These are phyloP conservation scores for Rhorus exstirpatorius DNA, from an alignment of 2,888 invertebrate genomes.

Conservation along the genomic window DNA sequence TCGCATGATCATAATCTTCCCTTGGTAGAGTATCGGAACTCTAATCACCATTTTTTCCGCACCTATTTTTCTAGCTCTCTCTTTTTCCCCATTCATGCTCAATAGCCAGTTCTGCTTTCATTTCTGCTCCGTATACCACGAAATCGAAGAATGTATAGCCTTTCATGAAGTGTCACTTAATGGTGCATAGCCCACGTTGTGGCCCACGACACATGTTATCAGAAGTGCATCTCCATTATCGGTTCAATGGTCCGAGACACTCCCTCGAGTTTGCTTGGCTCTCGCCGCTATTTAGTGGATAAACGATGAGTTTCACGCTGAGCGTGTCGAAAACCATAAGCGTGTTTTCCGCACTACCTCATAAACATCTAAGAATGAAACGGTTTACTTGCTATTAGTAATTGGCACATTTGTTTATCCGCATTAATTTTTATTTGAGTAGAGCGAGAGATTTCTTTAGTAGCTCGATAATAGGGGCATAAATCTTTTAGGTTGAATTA, in stretches of 20 bases:
- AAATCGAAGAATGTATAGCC: conserved; percentile 20
- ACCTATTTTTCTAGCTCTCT: neutral
- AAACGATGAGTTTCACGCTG: conserved; percentile 9
- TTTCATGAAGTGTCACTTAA: conserved; percentile 17
- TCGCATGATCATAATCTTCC: conserved; percentile 12
- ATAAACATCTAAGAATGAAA: no score
- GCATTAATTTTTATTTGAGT: no score
- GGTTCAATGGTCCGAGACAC: conserved; percentile 27
- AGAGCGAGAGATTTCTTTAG: no score
- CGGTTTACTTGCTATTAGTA: no score
- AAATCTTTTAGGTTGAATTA: no score
- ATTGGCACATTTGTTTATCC: no score
- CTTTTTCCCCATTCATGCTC: neutral
- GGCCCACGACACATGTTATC: conserved; percentile 34
- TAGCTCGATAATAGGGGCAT: no score
- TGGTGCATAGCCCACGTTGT: conserved; percentile 30
- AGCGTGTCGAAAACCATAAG: conserved; percentile 10
- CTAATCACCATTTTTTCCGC: conserved; percentile 1
- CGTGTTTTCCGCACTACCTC: no score
- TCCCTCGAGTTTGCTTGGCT: neutral
- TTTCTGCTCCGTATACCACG: neutral
- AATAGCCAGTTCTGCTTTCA: neutral
- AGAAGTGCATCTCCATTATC: conserved; percentile 53
- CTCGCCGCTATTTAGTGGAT: conserved; percentile 15
- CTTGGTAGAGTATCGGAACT: conserved; percentile 1